A percentile compares a stretch with the other conserved stretches of the same genome.
These are phyloP conservation scores for Drosophila algonquin DNA, from an alignment of 2,888 invertebrate genomes.

Conservation along the genomic window DNA sequence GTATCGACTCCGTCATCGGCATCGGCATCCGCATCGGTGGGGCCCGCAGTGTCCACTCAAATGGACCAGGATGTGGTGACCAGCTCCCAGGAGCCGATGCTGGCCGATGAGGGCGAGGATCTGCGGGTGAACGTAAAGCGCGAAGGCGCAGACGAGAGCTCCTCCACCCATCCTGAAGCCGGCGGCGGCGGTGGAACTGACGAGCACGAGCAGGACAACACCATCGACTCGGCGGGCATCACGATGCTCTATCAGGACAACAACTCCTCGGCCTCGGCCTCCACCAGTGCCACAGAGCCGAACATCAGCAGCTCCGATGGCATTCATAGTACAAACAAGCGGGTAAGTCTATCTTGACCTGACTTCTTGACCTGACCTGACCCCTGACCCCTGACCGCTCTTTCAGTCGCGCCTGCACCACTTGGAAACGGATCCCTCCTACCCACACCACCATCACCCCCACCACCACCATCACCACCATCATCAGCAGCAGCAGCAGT, in stretches of 20 bases:
- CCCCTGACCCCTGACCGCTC: background rate
- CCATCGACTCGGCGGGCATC: constrained; percentile 87
- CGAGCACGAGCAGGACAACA: constrained; percentile 88
- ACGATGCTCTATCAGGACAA: constrained; percentile 81
- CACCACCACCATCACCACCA: constrained; percentile 83
- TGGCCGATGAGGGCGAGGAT: constrained; percentile 86
- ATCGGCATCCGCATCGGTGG: constrained; percentile 12
- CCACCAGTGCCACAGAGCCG: constrained; percentile 84
- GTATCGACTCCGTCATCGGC: constrained; percentile 28
- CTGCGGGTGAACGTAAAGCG: constrained; percentile 86
- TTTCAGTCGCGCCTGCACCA: constrained; percentile 81
- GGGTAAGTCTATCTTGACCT: constrained; percentile 68
- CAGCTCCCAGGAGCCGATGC: constrained; percentile 88
- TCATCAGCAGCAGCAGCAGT: constrained; percentile 67
- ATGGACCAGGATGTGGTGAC: constrained; percentile 87
- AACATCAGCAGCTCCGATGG: constrained; percentile 83
- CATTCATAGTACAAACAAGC: constrained; percentile 84
- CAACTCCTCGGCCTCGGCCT: constrained; percentile 76
- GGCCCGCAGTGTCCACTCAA: constrained; percentile 39
- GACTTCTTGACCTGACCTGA: no score
- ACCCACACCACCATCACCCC: constrained; percentile 82
- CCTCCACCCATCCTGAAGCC: background rate
- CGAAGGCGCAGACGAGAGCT: constrained; percentile 74
- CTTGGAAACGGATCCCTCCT: constrained; percentile 84
- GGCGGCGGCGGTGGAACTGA: constrained; percentile 84